Base-by-base conservation (phyloP, 23 tunicate genomes). In the Trididemnum miniatum region DNA sequence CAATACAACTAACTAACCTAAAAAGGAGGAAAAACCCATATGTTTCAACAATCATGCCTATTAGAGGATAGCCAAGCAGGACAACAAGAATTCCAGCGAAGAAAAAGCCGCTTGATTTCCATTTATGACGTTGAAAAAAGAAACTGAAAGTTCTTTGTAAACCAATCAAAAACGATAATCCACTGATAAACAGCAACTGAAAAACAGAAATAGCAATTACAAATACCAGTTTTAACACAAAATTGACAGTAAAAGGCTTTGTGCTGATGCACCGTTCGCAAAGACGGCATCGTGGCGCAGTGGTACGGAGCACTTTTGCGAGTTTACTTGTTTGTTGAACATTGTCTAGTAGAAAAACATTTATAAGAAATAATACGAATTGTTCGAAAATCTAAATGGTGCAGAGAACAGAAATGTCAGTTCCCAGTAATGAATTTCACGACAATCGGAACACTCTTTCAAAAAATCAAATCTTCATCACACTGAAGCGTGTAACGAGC, bases 401-500 rank as follows among this genome's bases (percentile, higher is more conserved):
- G n/a, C n/a, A n/a, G n/a, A n/a, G n/a, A n/a, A n/a, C n/a, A n/a
- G n/a, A n/a, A n/a, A n/a, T n/a, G n/a, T n/a, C n/a, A n/a, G n/a
- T n/a, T n/a, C n/a, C n/a, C n/a, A n/a, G n/a, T n/a, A n/a, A n/a
- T 93, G 84, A 73, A 95, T 92, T 83, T 95, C 91, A 79, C 99
- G 96, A 72, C 91, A 86, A 4, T 89, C 99, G 1, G 91, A 73
- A 20, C 91, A 69, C 9, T 7, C 15, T 15, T 7, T 15, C 15
- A 44, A 7, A 44, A 44, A 9, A 7, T 44, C 15, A 44, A 9
- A 44, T 44, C 9, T 44, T 9, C 9, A 7, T 44, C 15, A 15
- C n/a, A n/a, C n/a, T n/a, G n/a, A n/a, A n/a, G n/a, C n/a, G n/a
- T n/a, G n/a, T n/a, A n/a, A n/a, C n/a, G n/a, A n/a, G n/a, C n/a